Percentiles rank a stretch among this genome's conserved stretches.
These are phyloP conservation scores for Prionailurus viverrinus DNA, from an alignment of 2,113 vertebrate genomes.

Conservation along the genomic window DNA sequence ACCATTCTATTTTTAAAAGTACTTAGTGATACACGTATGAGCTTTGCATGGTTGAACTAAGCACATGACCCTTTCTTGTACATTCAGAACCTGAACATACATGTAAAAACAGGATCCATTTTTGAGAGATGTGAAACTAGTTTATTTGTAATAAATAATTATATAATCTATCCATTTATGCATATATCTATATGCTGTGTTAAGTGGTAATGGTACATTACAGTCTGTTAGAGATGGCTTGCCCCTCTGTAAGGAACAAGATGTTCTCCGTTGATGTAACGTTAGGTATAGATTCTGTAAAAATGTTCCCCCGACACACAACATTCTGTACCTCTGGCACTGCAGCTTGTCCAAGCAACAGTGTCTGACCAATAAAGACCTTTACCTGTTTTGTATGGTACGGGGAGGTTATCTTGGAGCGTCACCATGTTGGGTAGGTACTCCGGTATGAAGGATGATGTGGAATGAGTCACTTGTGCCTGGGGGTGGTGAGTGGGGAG, in stretches of 20 bases:
- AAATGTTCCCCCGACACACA: conserved; percentile 71
- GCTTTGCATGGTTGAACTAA: conserved; percentile 88
- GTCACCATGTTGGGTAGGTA: too few species aligned
- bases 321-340: conserved; percentile 79
- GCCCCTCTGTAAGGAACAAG: conserved; percentile 51
- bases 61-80: conserved; percentile 83
- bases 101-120: conserved; percentile 82
- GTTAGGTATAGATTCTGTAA: conserved; percentile 78
- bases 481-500: background rate
- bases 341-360: conserved; percentile 68
- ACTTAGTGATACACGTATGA: conserved; percentile 73
- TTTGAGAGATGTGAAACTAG: conserved; percentile 80
- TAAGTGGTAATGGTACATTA: conserved; percentile 71
- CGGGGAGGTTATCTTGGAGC: background rate
- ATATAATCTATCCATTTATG: conserved; percentile 67
- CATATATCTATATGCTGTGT: conserved; percentile 83
- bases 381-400: conserved; percentile 86
- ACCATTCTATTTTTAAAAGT: conserved; percentile 83
- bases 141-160: conserved; percentile 81
- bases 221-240: conserved; percentile 76
- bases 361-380: conserved; percentile 86
- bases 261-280: background rate
- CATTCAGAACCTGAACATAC: conserved; percentile 82
- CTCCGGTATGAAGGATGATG: background rate
- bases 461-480: background rate